Evolutionary conservation across 1,140 invertebrate species (phyloP).

Genomic region (Lanistes nyassanus): DNA sequence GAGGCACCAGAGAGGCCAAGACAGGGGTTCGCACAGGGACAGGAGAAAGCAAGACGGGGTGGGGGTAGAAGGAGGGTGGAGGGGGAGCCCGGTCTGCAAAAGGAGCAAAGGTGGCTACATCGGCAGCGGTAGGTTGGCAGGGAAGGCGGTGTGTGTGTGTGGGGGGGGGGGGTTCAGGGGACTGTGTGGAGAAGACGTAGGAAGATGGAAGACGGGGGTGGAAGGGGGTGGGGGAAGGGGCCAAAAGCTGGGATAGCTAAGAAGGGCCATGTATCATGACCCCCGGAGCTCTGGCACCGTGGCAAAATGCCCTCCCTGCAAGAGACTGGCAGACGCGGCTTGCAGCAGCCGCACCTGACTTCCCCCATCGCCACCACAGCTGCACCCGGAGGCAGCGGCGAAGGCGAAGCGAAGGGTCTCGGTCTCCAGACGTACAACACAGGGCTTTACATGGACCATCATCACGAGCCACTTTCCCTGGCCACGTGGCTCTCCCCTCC

Average conservation of each 20-base stretch:
- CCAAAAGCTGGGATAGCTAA: not conserved
- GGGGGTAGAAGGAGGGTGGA: not conserved
- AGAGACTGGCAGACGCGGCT: not conserved
- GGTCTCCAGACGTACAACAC: too few species aligned
- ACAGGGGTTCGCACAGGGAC: not conserved
- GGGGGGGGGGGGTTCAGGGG: conserved; percentile 6
- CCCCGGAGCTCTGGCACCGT: too few species aligned
- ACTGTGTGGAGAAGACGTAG: conserved; percentile 2
- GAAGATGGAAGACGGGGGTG: not conserved
- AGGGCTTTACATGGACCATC: too few species aligned
- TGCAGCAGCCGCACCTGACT: not conserved
- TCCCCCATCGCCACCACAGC: too few species aligned
- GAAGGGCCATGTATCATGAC: not conserved
- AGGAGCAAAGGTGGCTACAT: conserved; percentile 1
- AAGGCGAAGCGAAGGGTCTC: too few species aligned
- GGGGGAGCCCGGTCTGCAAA: not conserved
- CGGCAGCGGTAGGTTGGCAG: not conserved
- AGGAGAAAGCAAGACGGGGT: not conserved
- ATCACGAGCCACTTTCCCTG: too few species aligned
- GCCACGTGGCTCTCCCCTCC: too few species aligned
- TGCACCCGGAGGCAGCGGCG: too few species aligned
- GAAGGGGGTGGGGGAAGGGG: not conserved
- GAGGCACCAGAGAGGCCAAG: conserved; percentile 1
- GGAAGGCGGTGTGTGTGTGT: not conserved
- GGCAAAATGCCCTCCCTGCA: not conserved